Conservation (phyloP, 1,140 invertebrate species). For the Phthorimaea operculella region DNA sequence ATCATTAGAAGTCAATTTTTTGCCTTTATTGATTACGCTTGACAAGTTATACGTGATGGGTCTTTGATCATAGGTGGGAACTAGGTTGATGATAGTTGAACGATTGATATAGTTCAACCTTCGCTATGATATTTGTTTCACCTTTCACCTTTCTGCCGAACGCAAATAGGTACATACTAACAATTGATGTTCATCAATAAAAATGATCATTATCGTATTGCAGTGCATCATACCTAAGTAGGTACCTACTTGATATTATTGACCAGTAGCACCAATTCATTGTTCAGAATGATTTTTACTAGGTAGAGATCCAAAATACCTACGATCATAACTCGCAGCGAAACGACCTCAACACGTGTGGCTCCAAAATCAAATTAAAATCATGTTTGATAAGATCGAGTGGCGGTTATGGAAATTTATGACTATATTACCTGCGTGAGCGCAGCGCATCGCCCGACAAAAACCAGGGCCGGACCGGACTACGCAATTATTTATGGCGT, state of each 20-base stretch:
- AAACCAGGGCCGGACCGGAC: slow-evolving; percentile 50
- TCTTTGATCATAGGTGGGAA: slow-evolving; percentile 41
- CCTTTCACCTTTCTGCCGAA: neutral
- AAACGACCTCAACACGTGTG: slow-evolving; percentile 61
- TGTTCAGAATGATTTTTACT: neutral
- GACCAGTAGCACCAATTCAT: no score
- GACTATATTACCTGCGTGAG: slow-evolving; percentile 65
- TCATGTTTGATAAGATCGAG: slow-evolving; percentile 67
- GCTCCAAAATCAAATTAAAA: slow-evolving; percentile 66
- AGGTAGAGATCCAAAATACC: slow-evolving; percentile 29
- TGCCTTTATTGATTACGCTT: slow-evolving; percentile 46
- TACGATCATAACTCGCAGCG: slow-evolving; percentile 52
- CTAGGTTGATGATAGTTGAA: slow-evolving; percentile 16
- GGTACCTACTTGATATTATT: no score
- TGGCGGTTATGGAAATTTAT: slow-evolving; percentile 67
- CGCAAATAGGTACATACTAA: no score
- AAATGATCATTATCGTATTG: no score
- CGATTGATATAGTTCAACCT: neutral
- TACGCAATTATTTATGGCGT: slow-evolving; percentile 60
- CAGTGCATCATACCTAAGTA: no score
- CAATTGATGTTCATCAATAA: no score
- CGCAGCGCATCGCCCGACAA: slow-evolving; percentile 51
- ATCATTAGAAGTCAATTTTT: slow-evolving; percentile 52
- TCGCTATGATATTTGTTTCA: neutral
- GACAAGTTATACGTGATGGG: slow-evolving; percentile 46